These are phyloP conservation scores for Synanceia verrucosa DNA, from an alignment of 2,797 vertebrate genomes.

Conservation along the genomic window DNA sequence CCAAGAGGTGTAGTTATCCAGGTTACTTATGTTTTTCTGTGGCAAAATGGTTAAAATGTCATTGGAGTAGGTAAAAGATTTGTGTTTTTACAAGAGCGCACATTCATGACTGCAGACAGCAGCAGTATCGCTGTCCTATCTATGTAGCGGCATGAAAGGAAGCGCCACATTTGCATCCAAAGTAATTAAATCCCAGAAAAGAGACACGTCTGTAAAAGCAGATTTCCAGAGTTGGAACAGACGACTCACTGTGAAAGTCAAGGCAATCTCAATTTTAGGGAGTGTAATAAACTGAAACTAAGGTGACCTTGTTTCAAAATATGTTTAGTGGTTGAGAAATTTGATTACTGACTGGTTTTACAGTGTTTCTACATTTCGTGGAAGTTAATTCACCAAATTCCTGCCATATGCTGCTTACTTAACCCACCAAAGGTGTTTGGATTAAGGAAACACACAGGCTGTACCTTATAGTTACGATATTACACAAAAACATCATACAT, in stretches of 20 bases:
- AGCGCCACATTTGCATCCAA: background rate
- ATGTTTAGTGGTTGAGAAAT: background rate
- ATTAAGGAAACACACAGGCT: slow-evolving; percentile 2
- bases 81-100: background rate
- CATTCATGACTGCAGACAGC: background rate
- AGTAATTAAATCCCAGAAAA: background rate
- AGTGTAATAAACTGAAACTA: background rate
- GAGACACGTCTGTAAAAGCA: background rate
- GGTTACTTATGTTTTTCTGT: background rate
- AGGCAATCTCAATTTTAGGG: background rate
- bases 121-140: background rate
- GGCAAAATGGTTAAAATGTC: background rate
- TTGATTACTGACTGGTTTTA: background rate
- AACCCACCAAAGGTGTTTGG: background rate
- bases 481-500: slow-evolving; percentile 30
- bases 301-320: background rate
- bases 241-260: background rate
- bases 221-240: background rate
- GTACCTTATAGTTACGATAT: slow-evolving; percentile 23
- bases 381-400: background rate
- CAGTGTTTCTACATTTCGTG: background rate
- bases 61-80: background rate
- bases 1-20: background rate
- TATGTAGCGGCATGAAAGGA: background rate
- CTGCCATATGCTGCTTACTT: background rate